Percentiles rank a stretch among this genome's conserved stretches.
These are phyloP conservation scores for Paedocypris sp. DNA, from an alignment of 2,113 vertebrate genomes.

Conservation along the genomic window DNA sequence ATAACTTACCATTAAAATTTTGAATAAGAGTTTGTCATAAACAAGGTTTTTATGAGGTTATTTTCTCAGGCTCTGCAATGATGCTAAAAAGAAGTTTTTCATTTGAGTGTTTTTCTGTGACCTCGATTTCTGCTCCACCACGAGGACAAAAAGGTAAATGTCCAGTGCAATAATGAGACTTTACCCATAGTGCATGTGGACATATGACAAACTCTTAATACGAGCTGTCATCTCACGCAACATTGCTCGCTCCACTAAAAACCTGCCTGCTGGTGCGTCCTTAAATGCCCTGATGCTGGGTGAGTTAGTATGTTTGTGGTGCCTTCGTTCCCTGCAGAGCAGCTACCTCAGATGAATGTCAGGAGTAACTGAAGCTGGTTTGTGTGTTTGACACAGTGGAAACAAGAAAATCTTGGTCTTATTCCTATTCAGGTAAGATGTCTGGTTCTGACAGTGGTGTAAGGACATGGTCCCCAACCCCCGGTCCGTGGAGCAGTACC, in stretches of 20 bases:
- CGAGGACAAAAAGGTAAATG: too few relatives aligned
- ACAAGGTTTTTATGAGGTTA: too few relatives aligned
- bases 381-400: neutral
- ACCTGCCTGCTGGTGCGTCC: neutral
- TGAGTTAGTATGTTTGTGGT: conserved; percentile 35
- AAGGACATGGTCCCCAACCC: too few relatives aligned
- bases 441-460: too few relatives aligned
- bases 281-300: neutral
- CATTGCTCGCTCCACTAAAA: neutral
- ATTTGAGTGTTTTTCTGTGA: too few relatives aligned
- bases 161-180: conserved; percentile 13
- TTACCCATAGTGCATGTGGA: conserved; percentile 1
- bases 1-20: too few relatives aligned
- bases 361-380: conserved; percentile 23
- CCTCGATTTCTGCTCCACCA: too few relatives aligned
- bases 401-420: neutral
- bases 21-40: too few relatives aligned
- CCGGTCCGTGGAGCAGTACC: too few relatives aligned
- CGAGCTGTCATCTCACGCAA: neutral
- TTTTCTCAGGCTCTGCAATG: too few relatives aligned
- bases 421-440: too few relatives aligned
- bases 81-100: too few relatives aligned
- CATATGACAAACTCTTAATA: conserved; percentile 16
- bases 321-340: conserved; percentile 17
- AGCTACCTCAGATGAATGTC: conserved; percentile 41